These are phyloP conservation scores for Acanthacorydalis orientalis DNA, from an alignment of 2,888 invertebrate genomes.

Conservation along the genomic window DNA sequence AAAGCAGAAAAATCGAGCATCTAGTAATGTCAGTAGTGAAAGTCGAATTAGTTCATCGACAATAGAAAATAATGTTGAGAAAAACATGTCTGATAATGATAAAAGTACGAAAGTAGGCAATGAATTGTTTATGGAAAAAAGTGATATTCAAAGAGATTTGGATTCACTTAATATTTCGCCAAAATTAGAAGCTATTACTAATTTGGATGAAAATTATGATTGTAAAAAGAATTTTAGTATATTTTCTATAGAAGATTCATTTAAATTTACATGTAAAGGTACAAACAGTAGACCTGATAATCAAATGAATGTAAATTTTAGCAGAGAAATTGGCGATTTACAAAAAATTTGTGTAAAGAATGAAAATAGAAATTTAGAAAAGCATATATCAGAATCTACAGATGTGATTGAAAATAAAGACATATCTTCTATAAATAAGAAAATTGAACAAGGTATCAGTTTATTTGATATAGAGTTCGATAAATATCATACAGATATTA, in stretches of 20 bases:
- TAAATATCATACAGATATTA: conserved; percentile 17
- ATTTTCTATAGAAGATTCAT: too few relatives aligned
- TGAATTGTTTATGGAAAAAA: background rate
- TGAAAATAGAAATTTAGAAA: background rate
- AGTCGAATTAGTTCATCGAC: too few relatives aligned
- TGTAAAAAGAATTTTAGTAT: background rate
- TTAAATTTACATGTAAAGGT: too few relatives aligned
- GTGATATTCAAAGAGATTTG: background rate
- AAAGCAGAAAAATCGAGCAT: too few relatives aligned
- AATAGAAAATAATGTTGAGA: too few relatives aligned
- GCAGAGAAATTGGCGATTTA: background rate
- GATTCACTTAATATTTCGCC: background rate
- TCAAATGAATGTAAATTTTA: too few relatives aligned
- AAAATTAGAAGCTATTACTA: background rate
- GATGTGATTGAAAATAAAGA: background rate
- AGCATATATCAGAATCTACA: background rate
- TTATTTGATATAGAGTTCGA: background rate
- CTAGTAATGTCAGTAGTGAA: too few relatives aligned
- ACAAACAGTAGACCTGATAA: too few relatives aligned
- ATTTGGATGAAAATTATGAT: background rate
- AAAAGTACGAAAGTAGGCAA: too few relatives aligned
- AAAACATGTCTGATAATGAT: too few relatives aligned
- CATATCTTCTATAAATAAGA: background rate
- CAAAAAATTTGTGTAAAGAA: too few relatives aligned
- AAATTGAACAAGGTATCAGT: background rate